phyloP scores from a whole-genome alignment of 2,113 vertebrate species.

The Orthochromis malagaraziensis region DNA sequence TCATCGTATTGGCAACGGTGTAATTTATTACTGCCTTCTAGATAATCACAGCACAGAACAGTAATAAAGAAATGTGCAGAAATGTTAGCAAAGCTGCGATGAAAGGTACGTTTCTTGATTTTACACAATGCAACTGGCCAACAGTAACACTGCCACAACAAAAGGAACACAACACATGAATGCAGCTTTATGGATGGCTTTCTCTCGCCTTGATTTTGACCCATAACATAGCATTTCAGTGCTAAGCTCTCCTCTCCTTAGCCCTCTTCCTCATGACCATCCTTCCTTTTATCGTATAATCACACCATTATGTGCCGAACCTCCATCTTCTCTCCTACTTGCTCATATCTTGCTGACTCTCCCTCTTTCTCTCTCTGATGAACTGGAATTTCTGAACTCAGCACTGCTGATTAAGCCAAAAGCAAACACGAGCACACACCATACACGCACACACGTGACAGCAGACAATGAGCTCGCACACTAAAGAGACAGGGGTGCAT shows the following conservation, averaged over 20 bases:
- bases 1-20: not conserved
- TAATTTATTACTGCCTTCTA: not conserved
- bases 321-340: constrained; percentile 43
- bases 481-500: constrained; percentile 40
- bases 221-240: not conserved
- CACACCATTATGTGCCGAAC: not conserved
- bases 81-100: not conserved
- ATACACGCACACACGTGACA: constrained; percentile 45
- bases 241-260: not conserved
- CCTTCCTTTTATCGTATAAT: not conserved
- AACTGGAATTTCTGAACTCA: constrained; percentile 73
- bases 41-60: not conserved
- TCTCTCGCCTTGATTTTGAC: not conserved
- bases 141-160: not conserved
- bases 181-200: not conserved
- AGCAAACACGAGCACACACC: constrained; percentile 56
- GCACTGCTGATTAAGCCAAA: constrained; percentile 73
- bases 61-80: not conserved
- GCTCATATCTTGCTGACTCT: constrained; percentile 46
- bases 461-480: constrained; percentile 53
- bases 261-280: not conserved
- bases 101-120: not conserved
- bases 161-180: not conserved
- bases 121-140: not conserved
- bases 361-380: constrained; percentile 35